Base-by-base conservation (phyloP, 2,113 vertebrate genomes). In the Urocolius indicus region DNA sequence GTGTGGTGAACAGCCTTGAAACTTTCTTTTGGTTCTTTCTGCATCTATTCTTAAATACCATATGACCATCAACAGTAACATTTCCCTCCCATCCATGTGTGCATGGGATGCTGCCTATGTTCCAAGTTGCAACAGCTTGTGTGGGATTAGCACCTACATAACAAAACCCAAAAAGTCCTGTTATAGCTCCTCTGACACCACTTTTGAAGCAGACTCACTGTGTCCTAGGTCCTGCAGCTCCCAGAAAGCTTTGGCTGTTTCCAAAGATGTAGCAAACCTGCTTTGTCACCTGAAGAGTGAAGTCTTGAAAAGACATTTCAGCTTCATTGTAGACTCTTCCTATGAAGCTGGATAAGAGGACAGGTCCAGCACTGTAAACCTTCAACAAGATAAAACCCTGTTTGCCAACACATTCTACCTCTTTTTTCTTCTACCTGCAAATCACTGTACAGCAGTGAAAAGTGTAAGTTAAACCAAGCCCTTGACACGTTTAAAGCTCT, bases 401-500 rank as follows among this genome's bases (percentile, higher is more conserved):
- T 59, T 73, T 89, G 79, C 45, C 65, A 86, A 41, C 21, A 26
- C 46, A 34, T 22, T 83, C 61, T 75, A 20, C 38, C 13, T 46
- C 22, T 30, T 67, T 45, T 43, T 30, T 34, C 63, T 94, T 90
- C 85, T 4, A 65, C 73, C n/a, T 81, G 36, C 21, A 75, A 21
- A 38, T 74, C 71, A 45, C 58, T 30, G 30, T 41, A 34, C n/a
- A 79, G 58, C 41, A 69, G 23, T 13, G 52, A 75, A 90, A 93
- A 90, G 15, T 57, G 17, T 36, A 49, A 49, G 52, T 82, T 93
- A 93, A 92, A 92, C 46, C 52, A 90, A 95, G 24, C 38, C 73
- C 73, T 87, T 75, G 80, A 81, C 62, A 54, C 38, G 49, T 58
- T 72, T 75, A 92, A 95, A 90, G 86, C 58, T 84, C 76, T 89